These are phyloP conservation scores for Bungarus multicinctus DNA, from an alignment of 2,113 vertebrate species.

Conservation along the genomic window DNA sequence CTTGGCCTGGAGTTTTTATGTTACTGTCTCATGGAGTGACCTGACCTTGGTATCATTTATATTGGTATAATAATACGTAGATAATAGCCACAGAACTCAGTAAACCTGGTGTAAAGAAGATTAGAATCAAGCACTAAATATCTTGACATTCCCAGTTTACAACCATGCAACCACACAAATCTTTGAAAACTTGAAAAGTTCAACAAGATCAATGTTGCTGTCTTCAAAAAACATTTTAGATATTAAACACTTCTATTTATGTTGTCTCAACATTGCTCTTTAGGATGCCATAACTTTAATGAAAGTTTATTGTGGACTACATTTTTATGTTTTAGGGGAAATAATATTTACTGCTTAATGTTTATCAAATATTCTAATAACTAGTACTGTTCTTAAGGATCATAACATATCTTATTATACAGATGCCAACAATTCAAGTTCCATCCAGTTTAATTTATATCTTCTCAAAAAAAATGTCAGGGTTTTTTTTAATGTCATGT, in stretches of 20 bases:
- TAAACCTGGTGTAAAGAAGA: constrained; percentile 27
- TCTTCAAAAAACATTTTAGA: not conserved
- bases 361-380: constrained; percentile 5
- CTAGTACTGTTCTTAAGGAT: not conserved
- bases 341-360: constrained; percentile 11
- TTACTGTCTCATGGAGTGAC: constrained; percentile 25
- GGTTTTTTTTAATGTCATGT: not conserved
- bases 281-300: not conserved
- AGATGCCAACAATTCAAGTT: constrained; percentile 28
- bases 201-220: constrained; percentile 9
- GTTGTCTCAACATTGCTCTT: not conserved
- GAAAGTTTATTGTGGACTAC: not conserved
- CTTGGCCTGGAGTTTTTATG: constrained; percentile 25
- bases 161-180: not conserved
- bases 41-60: constrained; percentile 2
- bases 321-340: not conserved
- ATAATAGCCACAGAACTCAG: constrained; percentile 5
- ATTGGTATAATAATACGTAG: not conserved
- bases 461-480: constrained; percentile 34
- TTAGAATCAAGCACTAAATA: constrained; percentile 7
- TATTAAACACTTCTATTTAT: not conserved
- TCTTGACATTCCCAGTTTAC: constrained; percentile 15
- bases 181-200: not conserved
- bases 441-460: not conserved
- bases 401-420: accelerated